Percentiles rank a stretch among this genome's conserved stretches.
phyloP scores from a whole-genome alignment of 2,888 invertebrate species.

The Stenoptilia bipunctidactyla region DNA sequence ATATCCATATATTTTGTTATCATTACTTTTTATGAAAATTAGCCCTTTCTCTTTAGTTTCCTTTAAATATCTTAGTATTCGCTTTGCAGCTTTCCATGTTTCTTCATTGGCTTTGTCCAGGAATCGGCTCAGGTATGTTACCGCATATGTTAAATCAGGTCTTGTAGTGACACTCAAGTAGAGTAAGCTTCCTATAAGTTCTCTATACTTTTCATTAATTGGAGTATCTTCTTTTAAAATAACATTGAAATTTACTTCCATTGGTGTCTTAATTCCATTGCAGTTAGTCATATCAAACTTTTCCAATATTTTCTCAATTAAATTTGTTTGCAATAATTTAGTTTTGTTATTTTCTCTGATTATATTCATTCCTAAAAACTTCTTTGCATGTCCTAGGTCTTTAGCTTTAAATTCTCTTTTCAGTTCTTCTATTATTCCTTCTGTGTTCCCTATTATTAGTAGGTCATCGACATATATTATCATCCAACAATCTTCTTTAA shows the following conservation, averaged over 20 bases:
- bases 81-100: conserved; percentile 5
- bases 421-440: conserved; percentile 6
- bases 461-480: conserved; percentile 14
- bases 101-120: conserved; percentile 6
- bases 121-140: conserved; percentile 8
- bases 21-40: no score
- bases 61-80: conserved; percentile 6
- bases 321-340: conserved; percentile 2
- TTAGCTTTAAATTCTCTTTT: conserved; percentile 9
- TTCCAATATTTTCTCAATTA: conserved; percentile 6
- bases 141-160: conserved; percentile 5
- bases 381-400: conserved; percentile 9
- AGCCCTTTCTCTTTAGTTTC: conserved; percentile 3
- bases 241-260: conserved; percentile 6
- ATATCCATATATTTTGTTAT: conserved; percentile 8
- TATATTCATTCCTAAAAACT: conserved; percentile 11
- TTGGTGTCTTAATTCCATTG: conserved; percentile 7
- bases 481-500: conserved; percentile 8
- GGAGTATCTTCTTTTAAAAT: not conserved
- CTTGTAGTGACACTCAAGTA: no score
- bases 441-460: conserved; percentile 4
- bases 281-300: conserved; percentile 8
- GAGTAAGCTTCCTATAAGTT: conserved; percentile 6
- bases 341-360: conserved; percentile 5
- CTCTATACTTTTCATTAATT: conserved; percentile 6